Evolutionary conservation across 2,888 invertebrate species (phyloP), one percentile per base, ranked within the genome.

Genomic region (Cinara cedri): DNA sequence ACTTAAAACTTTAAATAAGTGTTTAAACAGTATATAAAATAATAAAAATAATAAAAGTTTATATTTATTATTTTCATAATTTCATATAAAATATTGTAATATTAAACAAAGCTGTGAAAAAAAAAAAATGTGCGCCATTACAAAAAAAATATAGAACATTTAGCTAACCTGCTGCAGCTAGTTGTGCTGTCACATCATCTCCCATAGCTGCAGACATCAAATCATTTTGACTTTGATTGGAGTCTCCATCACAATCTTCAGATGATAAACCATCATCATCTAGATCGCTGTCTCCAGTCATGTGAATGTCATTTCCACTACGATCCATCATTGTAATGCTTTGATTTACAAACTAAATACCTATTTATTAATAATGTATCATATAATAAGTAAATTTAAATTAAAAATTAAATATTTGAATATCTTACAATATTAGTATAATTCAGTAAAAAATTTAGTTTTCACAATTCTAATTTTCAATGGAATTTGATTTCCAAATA

Each of bases 151-250:
- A 62, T 1, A 24, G 10, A 24, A 63, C 1, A 86, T 86, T 85
- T 86, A 86, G 86, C 87, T 87, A 87, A 94, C 97, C 97, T 86
- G 97, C 96, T 84, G 97, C 96, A 78, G 96, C 97, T 84, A 98
- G 88, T 86, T 97, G 97, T 86, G 97, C 95, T 83, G 97, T 96
- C 84, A 98, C 95, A 85, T 97, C 97, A 86, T 97, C 97, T 83
- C 92, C 92, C 90, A 94, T 92, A 72, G 93, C 92, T 81, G 91
- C 91, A 83, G 93, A 90, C 87, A 96, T 91, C 82, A 96, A 89
- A 85, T 97, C 97, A 2, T 90, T 89, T n/a, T 84, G 83, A 81
- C 84, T 84, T 34, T 85, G 84, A 26, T 83, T 84, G 2, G 82
- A 82, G 49, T 78, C 78, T 34, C 78, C 78, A 70, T 78, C 78